phyloP scores from a whole-genome alignment of 2,113 vertebrate genomes.

The Protobothrops mucrosquamatus region DNA sequence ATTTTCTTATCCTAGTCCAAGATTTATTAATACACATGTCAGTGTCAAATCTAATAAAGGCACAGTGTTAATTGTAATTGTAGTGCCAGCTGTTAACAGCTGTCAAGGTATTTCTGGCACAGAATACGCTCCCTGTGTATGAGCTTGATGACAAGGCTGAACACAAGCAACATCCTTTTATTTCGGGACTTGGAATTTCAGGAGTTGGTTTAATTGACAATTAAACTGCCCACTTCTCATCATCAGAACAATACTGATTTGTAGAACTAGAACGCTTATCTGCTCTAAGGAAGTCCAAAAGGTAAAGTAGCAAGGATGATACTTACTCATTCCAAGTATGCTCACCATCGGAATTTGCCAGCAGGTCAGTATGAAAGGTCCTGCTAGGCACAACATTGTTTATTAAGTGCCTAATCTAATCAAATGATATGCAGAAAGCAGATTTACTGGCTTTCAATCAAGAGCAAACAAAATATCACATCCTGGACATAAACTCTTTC shows the following conservation, averaged over 20 bases:
- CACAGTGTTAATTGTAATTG: slow-evolving; percentile 51
- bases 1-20: slow-evolving; percentile 61
- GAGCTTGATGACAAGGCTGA: slow-evolving; percentile 46
- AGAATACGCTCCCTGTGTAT: slow-evolving; percentile 59
- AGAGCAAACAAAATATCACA: not conserved
- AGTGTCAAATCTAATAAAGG: slow-evolving; percentile 60
- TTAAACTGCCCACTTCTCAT: slow-evolving; percentile 54
- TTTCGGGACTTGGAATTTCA: slow-evolving; percentile 53
- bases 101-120: slow-evolving; percentile 58
- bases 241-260: slow-evolving; percentile 54
- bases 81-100: slow-evolving; percentile 47
- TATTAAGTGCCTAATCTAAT: not conserved
- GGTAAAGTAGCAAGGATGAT: slow-evolving; percentile 44
- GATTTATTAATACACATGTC: slow-evolving; percentile 62
- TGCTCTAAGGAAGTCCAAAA: slow-evolving; percentile 34
- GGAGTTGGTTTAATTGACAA: slow-evolving; percentile 57
- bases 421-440: not conserved
- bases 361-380: not conserved
- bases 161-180: slow-evolving; percentile 50
- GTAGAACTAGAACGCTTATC: slow-evolving; percentile 28
- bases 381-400: not conserved
- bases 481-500: not conserved
- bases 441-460: not conserved
- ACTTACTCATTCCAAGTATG: slow-evolving; percentile 52
- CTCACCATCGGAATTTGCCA: not conserved